Evolutionary conservation across 2,888 invertebrate species (phyloP).

Genomic region (Sepioteuthis lessoniana): DNA sequence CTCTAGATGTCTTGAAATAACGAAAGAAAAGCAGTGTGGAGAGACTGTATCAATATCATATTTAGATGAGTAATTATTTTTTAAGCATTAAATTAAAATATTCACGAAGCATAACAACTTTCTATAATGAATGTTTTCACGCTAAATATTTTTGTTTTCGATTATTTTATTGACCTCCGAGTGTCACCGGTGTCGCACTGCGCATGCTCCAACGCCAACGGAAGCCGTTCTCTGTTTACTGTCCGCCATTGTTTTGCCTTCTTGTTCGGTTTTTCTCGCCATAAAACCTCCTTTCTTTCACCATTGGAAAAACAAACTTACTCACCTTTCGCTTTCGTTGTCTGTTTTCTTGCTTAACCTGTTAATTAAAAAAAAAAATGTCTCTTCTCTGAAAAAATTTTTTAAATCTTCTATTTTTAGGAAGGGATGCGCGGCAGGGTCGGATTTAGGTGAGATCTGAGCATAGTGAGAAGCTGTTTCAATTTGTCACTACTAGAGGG

Average conservation of each 20-base stretch:
- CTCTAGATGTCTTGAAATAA: no score
- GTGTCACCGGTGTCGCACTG: background rate
- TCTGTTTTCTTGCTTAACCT: background rate
- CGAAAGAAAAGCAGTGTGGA: no score
- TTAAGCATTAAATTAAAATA: background rate
- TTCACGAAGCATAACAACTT: background rate
- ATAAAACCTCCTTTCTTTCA: background rate
- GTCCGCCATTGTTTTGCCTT: background rate
- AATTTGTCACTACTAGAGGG: background rate
- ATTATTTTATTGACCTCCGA: background rate
- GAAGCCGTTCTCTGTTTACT: background rate
- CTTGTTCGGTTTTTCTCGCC: background rate
- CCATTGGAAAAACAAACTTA: background rate
- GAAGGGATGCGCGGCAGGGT: constrained; percentile 34
- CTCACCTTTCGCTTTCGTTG: background rate
- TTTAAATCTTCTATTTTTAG: constrained; percentile 37
- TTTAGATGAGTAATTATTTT: background rate
- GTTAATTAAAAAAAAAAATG: background rate
- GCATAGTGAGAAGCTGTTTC: background rate
- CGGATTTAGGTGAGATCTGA: constrained; percentile 38
- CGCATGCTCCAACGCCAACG: constrained; percentile 3
- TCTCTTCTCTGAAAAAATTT: background rate
- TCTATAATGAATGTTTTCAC: no score
- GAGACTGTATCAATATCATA: no score
- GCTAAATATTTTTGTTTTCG: background rate